These are phyloP conservation scores for Ammodytes marinus DNA, from an alignment of 2,113 vertebrate genomes.

Conservation along the genomic window DNA sequence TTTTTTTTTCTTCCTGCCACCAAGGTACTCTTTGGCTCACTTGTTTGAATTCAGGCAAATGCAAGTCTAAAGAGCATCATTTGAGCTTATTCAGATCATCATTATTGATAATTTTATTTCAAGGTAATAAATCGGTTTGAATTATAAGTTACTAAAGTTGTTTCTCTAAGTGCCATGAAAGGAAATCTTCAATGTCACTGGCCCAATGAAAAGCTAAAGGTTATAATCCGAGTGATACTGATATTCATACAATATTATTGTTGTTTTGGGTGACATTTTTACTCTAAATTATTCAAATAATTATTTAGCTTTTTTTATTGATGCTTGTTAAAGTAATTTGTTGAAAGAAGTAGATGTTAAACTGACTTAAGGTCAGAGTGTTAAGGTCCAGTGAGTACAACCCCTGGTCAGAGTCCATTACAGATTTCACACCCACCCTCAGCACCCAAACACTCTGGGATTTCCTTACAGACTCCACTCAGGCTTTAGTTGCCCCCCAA, in stretches of 20 bases:
- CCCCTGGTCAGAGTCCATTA: conserved; percentile 58
- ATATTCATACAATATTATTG: not conserved
- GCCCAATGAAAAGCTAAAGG: not conserved
- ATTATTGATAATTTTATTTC: conserved; percentile 72
- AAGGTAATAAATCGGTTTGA: conserved; percentile 83
- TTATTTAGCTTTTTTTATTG: not conserved
- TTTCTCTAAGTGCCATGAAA: conserved; percentile 78
- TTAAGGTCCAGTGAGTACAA: conserved; percentile 47
- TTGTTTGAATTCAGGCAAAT: conserved; percentile 85
- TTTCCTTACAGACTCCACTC: conserved; percentile 56
- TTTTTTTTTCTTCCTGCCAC: conserved; percentile 72
- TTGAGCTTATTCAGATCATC: conserved; percentile 55
- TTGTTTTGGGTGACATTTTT: not conserved
- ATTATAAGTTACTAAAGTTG: conserved; percentile 85
- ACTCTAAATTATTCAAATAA: not conserved
- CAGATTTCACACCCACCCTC: conserved; percentile 56
- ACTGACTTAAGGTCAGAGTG: conserved; percentile 42
- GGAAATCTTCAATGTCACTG: conserved; percentile 67
- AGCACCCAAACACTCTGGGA: conserved; percentile 59
- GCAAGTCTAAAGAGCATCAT: conserved; percentile 81
- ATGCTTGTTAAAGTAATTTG: conserved; percentile 29
- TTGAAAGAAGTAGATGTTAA: conserved; percentile 14
- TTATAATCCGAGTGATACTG: not conserved
- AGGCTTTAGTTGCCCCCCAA: conserved; percentile 49
- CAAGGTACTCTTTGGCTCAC: conserved; percentile 83